These are phyloP conservation scores for Brachyistius frenatus DNA, from an alignment of 2,113 vertebrate species.

Conservation along the genomic window DNA sequence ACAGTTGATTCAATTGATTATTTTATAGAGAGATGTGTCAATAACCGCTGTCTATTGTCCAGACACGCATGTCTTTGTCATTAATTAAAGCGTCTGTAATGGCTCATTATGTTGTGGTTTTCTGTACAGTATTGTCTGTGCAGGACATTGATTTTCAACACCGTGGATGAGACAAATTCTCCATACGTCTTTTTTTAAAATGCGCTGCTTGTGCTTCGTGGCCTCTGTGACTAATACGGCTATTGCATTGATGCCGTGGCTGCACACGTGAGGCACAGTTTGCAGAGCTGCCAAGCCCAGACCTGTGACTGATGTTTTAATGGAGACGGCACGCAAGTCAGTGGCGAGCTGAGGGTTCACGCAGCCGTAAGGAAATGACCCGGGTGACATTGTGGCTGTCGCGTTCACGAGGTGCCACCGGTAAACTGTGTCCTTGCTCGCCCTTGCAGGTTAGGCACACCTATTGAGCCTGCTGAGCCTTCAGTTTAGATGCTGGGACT, in stretches of 20 bases:
- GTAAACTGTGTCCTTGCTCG: conserved; percentile 74
- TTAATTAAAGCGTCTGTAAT: conserved; percentile 29
- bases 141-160: conserved; percentile 50
- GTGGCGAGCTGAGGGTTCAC: conserved; percentile 59
- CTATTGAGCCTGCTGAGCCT: conserved; percentile 59
- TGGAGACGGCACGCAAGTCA: conserved; percentile 44
- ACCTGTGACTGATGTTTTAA: conserved; percentile 76
- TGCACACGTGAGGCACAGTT: conserved; percentile 36
- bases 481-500: conserved; percentile 54
- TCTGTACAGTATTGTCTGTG: not conserved
- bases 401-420: conserved; percentile 42
- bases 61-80: conserved; percentile 31
- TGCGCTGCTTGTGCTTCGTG: conserved; percentile 25
- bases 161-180: conserved; percentile 19
- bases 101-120: conserved; percentile 32
- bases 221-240: conserved; percentile 42
- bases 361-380: conserved; percentile 67
- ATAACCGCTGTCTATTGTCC: conserved; percentile 55
- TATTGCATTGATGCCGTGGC: conserved; percentile 31
- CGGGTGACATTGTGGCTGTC: conserved; percentile 61
- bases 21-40: conserved; percentile 61
- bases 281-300: conserved; percentile 39
- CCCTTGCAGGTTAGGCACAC: conserved; percentile 70
- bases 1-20: conserved; percentile 65
- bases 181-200: conserved; percentile 23